phyloP scores from a whole-genome alignment of 2,888 invertebrate species.

The Hymenopus coronatus region DNA sequence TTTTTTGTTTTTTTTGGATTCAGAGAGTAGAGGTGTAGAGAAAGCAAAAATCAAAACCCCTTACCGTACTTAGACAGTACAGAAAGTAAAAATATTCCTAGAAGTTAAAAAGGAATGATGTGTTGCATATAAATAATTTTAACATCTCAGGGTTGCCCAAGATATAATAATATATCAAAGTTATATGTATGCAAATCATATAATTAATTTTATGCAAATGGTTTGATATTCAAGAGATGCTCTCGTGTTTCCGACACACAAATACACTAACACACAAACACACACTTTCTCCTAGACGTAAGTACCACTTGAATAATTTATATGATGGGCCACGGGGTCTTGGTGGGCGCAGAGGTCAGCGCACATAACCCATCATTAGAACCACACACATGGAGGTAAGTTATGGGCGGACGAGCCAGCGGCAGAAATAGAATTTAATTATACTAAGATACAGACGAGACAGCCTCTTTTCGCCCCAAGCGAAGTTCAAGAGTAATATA shows the following conservation, averaged over 20 bases:
- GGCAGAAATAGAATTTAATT: not conserved
- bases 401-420: not conserved
- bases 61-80: no score
- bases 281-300: not conserved
- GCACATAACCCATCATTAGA: not conserved
- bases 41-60: no score
- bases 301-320: not conserved
- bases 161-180: no score
- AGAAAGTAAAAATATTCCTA: no score
- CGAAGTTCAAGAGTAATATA: not conserved
- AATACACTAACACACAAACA: constrained; percentile 7
- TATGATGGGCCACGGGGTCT: not conserved
- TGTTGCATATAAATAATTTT: no score
- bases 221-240: no score
- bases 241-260: not conserved
- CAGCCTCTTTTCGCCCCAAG: not conserved
- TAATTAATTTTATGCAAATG: no score
- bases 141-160: no score
- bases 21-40: no score
- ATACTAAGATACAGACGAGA: not conserved
- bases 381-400: not conserved
- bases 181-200: no score
- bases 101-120: no score
- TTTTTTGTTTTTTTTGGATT: no score
- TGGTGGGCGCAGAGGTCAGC: not conserved